Evolutionary conservation across 2,888 invertebrate species (phyloP).

Genomic region (Serrognathus titanus): DNA sequence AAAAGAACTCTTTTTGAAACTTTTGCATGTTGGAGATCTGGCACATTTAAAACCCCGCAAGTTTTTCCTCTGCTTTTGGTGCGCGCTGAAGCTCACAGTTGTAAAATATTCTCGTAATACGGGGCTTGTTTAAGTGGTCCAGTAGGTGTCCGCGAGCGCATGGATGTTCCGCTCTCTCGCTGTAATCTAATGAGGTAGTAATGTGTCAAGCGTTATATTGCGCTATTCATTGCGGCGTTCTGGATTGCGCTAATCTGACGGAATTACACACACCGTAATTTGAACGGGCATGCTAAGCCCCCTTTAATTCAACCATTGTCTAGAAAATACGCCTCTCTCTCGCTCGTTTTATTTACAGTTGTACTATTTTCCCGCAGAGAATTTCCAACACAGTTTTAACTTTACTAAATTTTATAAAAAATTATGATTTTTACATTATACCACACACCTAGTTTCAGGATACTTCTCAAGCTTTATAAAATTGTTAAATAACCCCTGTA

Average conservation of each 20-base stretch:
- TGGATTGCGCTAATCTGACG: conserved; percentile 50
- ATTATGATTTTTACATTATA: no score
- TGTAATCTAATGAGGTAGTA: conserved; percentile 47
- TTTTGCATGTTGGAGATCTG: conserved; percentile 7
- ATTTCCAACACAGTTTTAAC: no score
- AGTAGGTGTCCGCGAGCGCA: neutral
- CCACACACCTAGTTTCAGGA: no score
- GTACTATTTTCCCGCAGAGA: no score
- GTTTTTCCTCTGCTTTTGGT: neutral
- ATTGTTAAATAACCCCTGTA: no score
- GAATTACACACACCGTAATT: conserved; percentile 49
- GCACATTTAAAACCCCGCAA: neutral
- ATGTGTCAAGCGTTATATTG: conserved; percentile 48
- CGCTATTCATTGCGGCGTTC: conserved; percentile 45
- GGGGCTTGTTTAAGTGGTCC: conserved; percentile 1
- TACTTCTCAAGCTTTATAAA: no score
- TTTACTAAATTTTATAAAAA: no score
- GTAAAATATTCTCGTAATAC: neutral
- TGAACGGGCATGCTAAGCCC: conserved; percentile 41
- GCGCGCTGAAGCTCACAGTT: neutral
- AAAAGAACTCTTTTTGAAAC: conserved; percentile 15
- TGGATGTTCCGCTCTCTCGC: conserved; percentile 1
- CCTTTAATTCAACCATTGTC: conserved; percentile 46
- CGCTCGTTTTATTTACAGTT: no score
- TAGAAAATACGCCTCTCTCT: conserved; percentile 35